A percentile compares a stretch with the other conserved stretches of the same genome.
These are phyloP conservation scores for Brachionus calyciflorus DNA, from an alignment of 1,140 invertebrate genomes.

Conservation along the genomic window DNA sequence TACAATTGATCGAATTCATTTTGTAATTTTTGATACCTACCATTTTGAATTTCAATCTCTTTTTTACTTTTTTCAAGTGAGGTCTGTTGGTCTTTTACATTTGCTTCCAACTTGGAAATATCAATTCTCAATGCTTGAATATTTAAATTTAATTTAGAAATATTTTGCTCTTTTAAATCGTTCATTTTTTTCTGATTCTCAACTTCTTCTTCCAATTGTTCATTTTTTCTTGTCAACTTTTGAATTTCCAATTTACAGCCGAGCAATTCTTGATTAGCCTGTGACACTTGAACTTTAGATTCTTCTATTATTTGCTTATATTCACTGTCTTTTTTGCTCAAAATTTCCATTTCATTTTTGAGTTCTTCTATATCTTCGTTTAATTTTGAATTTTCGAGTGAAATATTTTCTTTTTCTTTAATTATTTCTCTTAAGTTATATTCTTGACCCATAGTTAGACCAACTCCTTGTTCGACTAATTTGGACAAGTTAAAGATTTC, in stretches of 20 bases:
- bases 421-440: conserved; percentile 58
- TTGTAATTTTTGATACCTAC: conserved; percentile 56
- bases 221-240: conserved; percentile 57
- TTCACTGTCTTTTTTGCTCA: conserved; percentile 49
- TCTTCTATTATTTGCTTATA: conserved; percentile 49
- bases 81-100: conserved; percentile 55
- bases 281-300: conserved; percentile 19
- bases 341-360: conserved; percentile 51
- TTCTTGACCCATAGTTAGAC: conserved; percentile 51
- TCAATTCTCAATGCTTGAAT: conserved; percentile 57
- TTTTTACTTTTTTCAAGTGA: conserved; percentile 56
- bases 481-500: conserved; percentile 62
- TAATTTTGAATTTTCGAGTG: conserved; percentile 56
- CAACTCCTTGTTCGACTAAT: conserved; percentile 60
- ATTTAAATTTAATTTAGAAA: conserved; percentile 53
- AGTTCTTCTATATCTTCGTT: conserved; percentile 55
- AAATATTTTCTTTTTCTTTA: conserved; percentile 58
- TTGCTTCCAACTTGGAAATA: conserved; percentile 54
- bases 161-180: conserved; percentile 55
- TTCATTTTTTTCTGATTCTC: conserved; percentile 57
- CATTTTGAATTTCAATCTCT: conserved; percentile 57
- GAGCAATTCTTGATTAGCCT: conserved; percentile 27
- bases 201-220: conserved; percentile 60
- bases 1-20: conserved; percentile 58
- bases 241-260: conserved; percentile 55